Base-by-base conservation (phyloP, 1,140 invertebrate genomes). In the Hyles euphorbiae region DNA sequence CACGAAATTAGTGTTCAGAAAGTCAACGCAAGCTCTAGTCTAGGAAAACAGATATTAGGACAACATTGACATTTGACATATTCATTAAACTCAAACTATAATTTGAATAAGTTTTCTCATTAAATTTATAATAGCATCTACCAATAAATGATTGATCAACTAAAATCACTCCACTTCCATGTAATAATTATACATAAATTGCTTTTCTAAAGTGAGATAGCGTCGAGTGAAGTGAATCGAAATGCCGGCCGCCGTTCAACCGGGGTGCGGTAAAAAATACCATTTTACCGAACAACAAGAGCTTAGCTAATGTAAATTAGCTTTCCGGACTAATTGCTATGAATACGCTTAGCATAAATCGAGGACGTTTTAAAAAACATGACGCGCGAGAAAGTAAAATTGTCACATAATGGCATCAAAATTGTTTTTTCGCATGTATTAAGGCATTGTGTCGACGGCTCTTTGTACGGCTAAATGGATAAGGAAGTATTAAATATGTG, bases 321-420 rank as follows among this genome's bases (percentile, higher is more conserved):
- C 65, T 69, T 70, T 52, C 60, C 63, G 56, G 60, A 59, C 72
- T 74, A 78, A 78, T 78, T 75, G 70, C 67, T 58, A 70, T 78
- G 75, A 75, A 78, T 74, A 78, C 63, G 60, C 61, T 77, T 77
- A 70, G 59, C 69, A 76, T 77, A 77, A 77, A 77, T 74, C 70
- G 74, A 63, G 54, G 58, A 50, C 53, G 68, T 72, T 70, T 68
- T 72, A 68, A 72, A 76, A 74, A 67, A 65, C 61, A 65, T 67
- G 65, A 70, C 67, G 57, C 46, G 48, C 44, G 48, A 22, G 53
- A 60, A 63, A 43, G 58, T 36, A 40, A 57, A 61, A 63, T 58
- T 60, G n/a, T 48, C 46, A 22, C 46, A 48, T 22, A 48, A 48
- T 11, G 12, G 12, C n/a, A 48, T 48, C n/a, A n/a, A 5, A n/a